Evolutionary conservation across 2,113 vertebrate species (phyloP).

Genomic region (Chrysemys picta): DNA sequence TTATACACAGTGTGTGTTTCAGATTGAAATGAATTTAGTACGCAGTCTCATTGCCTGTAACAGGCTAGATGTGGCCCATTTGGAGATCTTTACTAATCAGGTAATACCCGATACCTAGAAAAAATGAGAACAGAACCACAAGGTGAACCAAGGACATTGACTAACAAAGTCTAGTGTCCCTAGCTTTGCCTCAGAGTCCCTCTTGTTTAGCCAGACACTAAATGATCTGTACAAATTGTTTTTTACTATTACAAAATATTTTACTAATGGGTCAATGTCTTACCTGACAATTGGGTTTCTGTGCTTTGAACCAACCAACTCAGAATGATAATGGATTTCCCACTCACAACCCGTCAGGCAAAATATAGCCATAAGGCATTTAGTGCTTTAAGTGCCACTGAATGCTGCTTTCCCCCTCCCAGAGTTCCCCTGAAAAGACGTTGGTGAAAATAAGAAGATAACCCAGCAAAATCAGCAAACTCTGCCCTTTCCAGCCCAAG

Average conservation of each 20-base stretch:
- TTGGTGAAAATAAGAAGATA: neutral
- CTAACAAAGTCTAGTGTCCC: neutral
- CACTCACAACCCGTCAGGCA: rapidly evolving
- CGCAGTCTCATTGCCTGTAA: neutral
- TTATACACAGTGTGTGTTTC: neutral
- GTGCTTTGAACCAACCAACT: neutral
- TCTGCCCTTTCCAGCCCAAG: neutral
- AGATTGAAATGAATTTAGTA: neutral
- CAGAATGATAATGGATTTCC: neutral
- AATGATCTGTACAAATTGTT: neutral
- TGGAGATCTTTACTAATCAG: constrained; percentile 13
- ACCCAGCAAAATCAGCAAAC: neutral
- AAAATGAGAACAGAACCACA: neutral
- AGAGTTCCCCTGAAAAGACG: neutral
- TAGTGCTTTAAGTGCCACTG: neutral
- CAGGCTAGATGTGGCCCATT: neutral
- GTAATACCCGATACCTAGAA: neutral
- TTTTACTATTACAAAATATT: neutral
- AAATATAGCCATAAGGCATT: neutral
- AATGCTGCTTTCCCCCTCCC: neutral
- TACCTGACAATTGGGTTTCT: neutral
- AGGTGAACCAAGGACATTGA: neutral
- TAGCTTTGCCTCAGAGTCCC: neutral
- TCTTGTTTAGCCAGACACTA: rapidly evolving
- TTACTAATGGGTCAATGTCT: neutral